phyloP scores from a whole-genome alignment of 2,888 invertebrate genomes.

The Cryptocheilus praepositus region DNA sequence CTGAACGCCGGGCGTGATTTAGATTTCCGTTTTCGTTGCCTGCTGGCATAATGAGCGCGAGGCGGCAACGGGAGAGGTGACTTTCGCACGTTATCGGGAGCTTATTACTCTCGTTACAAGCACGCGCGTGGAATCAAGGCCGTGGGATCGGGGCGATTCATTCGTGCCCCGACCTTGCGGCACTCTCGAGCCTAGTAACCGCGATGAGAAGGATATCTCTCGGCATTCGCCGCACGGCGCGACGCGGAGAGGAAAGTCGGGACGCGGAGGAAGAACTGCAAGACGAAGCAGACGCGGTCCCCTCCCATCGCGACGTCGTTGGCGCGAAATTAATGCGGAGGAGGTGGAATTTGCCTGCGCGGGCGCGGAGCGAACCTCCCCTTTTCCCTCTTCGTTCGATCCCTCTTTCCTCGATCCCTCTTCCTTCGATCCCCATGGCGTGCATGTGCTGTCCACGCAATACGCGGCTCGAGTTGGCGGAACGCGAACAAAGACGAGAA shows the following conservation, averaged over 20 bases:
- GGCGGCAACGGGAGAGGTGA: conserved; percentile 15
- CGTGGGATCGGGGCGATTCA: conserved; percentile 58
- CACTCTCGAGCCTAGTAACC: conserved; percentile 55
- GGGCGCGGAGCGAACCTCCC: not conserved
- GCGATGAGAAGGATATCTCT: conserved; percentile 40
- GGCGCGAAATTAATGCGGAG: conserved; percentile 1
- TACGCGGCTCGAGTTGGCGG: no score
- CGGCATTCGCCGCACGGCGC: conserved; percentile 12
- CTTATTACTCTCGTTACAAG: conserved; percentile 45
- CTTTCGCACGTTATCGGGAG: conserved; percentile 34
- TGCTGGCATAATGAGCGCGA: not conserved
- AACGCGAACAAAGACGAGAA: no score
- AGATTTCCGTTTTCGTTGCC: conserved; percentile 5
- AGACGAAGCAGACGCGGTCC: no score
- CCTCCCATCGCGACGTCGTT: not conserved
- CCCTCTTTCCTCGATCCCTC: not conserved
- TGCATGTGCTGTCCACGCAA: no score
- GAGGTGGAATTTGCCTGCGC: not conserved
- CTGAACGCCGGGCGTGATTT: not conserved
- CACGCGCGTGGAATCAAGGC: conserved; percentile 48
- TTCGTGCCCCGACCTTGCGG: conserved; percentile 55
- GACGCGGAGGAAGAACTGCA: conserved; percentile 6
- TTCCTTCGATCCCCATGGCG: no score
- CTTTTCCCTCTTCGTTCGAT: not conserved
- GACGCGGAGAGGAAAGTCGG: conserved; percentile 6